Evolutionary conservation across 2,888 invertebrate genomes (phyloP).

Genomic region (Drosophila villosipedis): DNA sequence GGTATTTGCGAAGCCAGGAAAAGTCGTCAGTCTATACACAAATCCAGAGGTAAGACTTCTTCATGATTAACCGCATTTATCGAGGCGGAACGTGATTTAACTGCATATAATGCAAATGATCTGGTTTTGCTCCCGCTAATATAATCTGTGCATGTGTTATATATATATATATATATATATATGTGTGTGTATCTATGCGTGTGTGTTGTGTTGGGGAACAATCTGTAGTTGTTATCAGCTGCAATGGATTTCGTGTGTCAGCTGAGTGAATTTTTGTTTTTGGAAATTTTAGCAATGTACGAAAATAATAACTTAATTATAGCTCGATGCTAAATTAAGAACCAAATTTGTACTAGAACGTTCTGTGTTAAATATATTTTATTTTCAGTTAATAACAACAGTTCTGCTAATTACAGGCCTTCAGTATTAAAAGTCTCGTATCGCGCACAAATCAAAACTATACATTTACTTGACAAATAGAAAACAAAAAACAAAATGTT

Average conservation of each 20-base stretch:
- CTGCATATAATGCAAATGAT: constrained; percentile 71
- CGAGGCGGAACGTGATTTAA: constrained; percentile 77
- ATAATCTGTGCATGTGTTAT: background rate
- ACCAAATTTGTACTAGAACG: background rate
- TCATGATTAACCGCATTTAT: constrained; percentile 75
- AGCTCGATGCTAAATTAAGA: constrained; percentile 19
- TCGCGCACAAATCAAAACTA: background rate
- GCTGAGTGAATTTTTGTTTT: constrained; percentile 18
- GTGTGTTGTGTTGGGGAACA: constrained; percentile 2
- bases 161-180: too few species aligned
- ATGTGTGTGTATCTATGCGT: background rate
- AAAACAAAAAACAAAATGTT: background rate
- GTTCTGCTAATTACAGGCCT: too few species aligned
- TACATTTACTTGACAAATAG: constrained; percentile 7
- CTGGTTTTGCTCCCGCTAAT: constrained; percentile 57
- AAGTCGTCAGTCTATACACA: constrained; percentile 9
- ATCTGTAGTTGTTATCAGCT: constrained; percentile 49
- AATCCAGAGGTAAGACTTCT: constrained; percentile 47
- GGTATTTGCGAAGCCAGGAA: constrained; percentile 21
- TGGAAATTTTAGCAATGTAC: constrained; percentile 44
- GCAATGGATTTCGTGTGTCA: constrained; percentile 20
- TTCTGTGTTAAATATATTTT: constrained; percentile 12
- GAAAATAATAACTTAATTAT: constrained; percentile 7
- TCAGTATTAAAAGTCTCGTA: background rate
- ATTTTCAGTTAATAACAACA: background rate